Evolutionary conservation across 1,140 invertebrate genomes (phyloP).

Genomic region (Hylaeus volcanicus): DNA sequence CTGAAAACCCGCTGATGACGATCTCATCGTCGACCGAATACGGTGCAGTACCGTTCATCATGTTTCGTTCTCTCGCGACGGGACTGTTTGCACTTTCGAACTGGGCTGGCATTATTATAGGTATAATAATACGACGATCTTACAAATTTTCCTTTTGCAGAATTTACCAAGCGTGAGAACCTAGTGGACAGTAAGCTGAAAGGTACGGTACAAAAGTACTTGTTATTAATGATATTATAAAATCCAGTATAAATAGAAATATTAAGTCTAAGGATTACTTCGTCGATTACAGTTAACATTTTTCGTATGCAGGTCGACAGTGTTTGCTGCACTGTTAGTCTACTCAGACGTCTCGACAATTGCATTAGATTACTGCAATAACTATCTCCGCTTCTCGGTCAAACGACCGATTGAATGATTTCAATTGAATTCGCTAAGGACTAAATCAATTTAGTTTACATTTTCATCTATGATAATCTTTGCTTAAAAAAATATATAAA

Average conservation of each 20-base stretch:
- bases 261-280: not conserved
- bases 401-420: slow-evolving; percentile 70
- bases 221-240: not conserved
- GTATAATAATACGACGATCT: not conserved
- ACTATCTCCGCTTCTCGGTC: slow-evolving; percentile 31
- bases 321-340: not conserved
- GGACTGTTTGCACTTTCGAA: slow-evolving; percentile 78
- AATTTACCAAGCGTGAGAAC: slow-evolving; percentile 65
- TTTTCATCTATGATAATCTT: slow-evolving; percentile 27
- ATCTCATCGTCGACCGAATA: slow-evolving; percentile 85
- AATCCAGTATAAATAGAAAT: not conserved
- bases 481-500: too few relatives aligned
- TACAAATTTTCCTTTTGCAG: slow-evolving; percentile 14
- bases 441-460: slow-evolving; percentile 70
- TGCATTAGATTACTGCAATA: slow-evolving; percentile 65
- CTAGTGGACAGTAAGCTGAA: slow-evolving; percentile 73
- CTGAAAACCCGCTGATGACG: slow-evolving; percentile 94
- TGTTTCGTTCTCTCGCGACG: slow-evolving; percentile 66
- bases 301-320: not conserved
- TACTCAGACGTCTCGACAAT: slow-evolving; percentile 50
- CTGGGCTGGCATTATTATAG: slow-evolving; percentile 83
- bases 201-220: slow-evolving; percentile 48
- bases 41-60: slow-evolving; percentile 66
- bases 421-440: slow-evolving; percentile 69
- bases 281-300: not conserved